A percentile compares a stretch with the other conserved stretches of the same genome.
These are phyloP conservation scores for Piliocolobus tephrosceles DNA, from an alignment of 2,113 vertebrate species.

Conservation along the genomic window DNA sequence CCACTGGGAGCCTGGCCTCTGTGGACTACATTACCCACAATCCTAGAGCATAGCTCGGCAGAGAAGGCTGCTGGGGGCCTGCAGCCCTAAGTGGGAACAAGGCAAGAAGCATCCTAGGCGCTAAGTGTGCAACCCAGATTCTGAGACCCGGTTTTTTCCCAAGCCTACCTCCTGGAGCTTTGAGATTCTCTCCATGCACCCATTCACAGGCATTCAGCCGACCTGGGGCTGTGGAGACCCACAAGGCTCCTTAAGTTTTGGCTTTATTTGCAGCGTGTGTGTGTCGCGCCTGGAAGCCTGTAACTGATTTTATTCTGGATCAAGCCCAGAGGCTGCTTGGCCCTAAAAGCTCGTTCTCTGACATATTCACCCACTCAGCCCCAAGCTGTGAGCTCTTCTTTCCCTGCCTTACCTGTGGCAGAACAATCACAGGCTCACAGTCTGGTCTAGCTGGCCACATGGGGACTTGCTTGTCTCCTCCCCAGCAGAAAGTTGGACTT, in stretches of 20 bases:
- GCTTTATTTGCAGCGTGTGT: background rate
- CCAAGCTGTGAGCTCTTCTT: background rate
- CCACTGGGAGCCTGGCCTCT: background rate
- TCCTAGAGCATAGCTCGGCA: background rate
- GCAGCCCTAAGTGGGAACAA: background rate
- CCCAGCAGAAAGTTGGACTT: background rate
- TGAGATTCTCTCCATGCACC: background rate
- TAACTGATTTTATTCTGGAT: background rate
- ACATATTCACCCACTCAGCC: background rate
- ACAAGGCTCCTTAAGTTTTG: background rate
- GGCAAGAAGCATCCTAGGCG: background rate
- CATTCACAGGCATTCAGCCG: background rate
- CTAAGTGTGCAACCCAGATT: background rate
- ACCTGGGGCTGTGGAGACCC: background rate
- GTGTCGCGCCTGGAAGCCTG: background rate
- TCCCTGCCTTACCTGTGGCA: background rate
- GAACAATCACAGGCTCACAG: background rate
- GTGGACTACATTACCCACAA: conserved; percentile 66
- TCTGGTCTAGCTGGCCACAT: background rate
- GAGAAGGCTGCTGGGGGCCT: background rate
- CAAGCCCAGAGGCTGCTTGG: background rate
- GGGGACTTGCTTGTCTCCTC: background rate
- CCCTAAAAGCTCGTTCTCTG: background rate
- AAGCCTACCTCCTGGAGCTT: background rate
- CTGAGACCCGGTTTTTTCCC: background rate